These are phyloP conservation scores for Alcedo atthis DNA, from an alignment of 2,797 vertebrate genomes.

Conservation along the genomic window DNA sequence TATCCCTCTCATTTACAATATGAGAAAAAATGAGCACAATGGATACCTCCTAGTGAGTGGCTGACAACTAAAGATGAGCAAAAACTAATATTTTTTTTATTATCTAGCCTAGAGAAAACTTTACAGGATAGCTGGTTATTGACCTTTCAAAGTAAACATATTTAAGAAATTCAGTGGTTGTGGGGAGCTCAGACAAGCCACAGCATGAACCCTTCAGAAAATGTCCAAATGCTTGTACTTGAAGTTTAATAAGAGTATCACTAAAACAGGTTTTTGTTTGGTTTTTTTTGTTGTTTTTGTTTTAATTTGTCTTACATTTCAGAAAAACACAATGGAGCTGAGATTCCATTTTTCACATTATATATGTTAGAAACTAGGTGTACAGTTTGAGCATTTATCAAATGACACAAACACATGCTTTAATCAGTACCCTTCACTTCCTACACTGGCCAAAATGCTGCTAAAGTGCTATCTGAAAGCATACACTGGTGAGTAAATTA, in stretches of 20 bases:
- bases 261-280: conserved; percentile 2
- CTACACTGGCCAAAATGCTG: neutral
- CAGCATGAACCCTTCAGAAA: conserved; percentile 50
- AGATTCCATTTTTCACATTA: conserved; percentile 20
- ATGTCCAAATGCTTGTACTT: conserved; percentile 40
- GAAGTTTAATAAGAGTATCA: conserved; percentile 36
- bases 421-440: neutral
- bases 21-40: conserved; percentile 14
- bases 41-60: conserved; percentile 35
- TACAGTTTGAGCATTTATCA: conserved; percentile 3
- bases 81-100: conserved; percentile 67
- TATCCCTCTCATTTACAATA: conserved; percentile 55
- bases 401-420: neutral
- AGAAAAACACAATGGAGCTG: neutral
- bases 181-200: conserved; percentile 29
- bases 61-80: conserved; percentile 59
- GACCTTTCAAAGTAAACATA: conserved; percentile 66
- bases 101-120: conserved; percentile 64
- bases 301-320: conserved; percentile 36
- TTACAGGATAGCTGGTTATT: conserved; percentile 58
- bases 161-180: conserved; percentile 65
- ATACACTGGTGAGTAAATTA: neutral
- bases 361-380: neutral
- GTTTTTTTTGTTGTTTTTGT: neutral
- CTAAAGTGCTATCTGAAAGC: conserved; percentile 1